These are phyloP conservation scores for Denticeps clupeoides DNA, from an alignment of 2,797 vertebrate genomes.

Conservation along the genomic window DNA sequence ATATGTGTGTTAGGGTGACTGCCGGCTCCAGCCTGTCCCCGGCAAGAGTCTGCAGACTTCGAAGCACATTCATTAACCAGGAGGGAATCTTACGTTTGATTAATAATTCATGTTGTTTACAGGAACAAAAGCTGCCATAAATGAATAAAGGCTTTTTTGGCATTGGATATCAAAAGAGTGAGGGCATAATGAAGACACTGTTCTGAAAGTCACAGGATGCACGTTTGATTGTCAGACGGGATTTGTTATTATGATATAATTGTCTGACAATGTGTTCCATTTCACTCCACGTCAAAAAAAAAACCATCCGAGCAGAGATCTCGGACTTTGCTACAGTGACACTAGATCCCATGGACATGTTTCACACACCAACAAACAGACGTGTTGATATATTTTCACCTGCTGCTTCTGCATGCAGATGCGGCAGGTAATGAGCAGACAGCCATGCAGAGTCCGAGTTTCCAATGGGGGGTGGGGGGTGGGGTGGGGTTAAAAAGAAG, in stretches of 20 bases:
- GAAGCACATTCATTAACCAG: conserved; percentile 34
- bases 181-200: no score
- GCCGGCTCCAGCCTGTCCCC: conserved; percentile 24
- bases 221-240: no score
- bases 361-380: conserved; percentile 7
- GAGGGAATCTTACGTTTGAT: conserved; percentile 30
- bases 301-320: no score
- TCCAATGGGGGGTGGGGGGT: no score
- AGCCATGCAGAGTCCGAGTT: conserved; percentile 7
- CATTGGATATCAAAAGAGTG: no score
- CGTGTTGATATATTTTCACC: conserved; percentile 10
- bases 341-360: no score
- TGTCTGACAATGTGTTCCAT: no score
- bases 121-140: conserved; percentile 35
- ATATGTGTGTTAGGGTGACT: no score
- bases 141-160: conserved; percentile 28
- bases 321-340: no score
- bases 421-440: conserved; percentile 31
- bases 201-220: no score
- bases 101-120: conserved; percentile 37
- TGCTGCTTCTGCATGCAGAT: conserved; percentile 33
- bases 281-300: no score
- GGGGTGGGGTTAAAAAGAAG: conserved; percentile 30
- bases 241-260: no score
- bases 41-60: conserved; percentile 23